phyloP scores from a whole-genome alignment of 1,140 invertebrate genomes.

The Harlomillsia oculata region DNA sequence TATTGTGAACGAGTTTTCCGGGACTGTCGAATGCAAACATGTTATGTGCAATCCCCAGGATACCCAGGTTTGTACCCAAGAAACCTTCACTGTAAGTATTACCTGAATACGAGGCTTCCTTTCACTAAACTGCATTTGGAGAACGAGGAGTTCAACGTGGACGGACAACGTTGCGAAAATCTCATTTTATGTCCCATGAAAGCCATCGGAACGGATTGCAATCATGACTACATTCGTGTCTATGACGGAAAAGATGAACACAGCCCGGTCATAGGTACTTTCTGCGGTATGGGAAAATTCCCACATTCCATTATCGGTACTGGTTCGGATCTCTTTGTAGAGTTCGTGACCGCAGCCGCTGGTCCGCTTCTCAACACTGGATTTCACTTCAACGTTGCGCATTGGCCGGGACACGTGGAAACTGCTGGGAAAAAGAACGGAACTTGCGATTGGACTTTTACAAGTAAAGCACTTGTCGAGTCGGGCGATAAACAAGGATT shows the following conservation, averaged over 20 bases:
- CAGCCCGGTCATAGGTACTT: constrained; percentile 75
- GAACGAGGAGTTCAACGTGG: constrained; percentile 86
- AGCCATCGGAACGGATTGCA: constrained; percentile 58
- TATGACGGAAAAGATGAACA: constrained; percentile 83
- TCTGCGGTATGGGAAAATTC: constrained; percentile 87
- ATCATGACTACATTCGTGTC: constrained; percentile 78
- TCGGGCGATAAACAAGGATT: constrained; percentile 58
- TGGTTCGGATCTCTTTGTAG: constrained; percentile 76
- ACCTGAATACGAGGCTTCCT: constrained; percentile 70
- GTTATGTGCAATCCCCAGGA: constrained; percentile 83
- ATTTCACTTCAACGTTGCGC: constrained; percentile 86
- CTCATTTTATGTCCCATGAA: constrained; percentile 86
- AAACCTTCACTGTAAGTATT: constrained; percentile 78
- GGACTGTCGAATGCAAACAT: constrained; percentile 74
- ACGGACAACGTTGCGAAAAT: constrained; percentile 84
- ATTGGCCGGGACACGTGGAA: constrained; percentile 82
- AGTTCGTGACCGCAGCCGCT: constrained; percentile 80
- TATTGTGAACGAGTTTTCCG: constrained; percentile 78
- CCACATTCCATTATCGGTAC: constrained; percentile 88
- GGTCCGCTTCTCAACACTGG: constrained; percentile 79
- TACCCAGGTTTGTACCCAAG: constrained; percentile 84
- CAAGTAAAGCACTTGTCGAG: constrained; percentile 62
- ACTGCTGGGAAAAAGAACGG: constrained; percentile 64
- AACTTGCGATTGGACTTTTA: constrained; percentile 57
- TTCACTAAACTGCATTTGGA: constrained; percentile 86